phyloP scores from a whole-genome alignment of 2,797 vertebrate species.

The Dendrocincla fuliginosa region DNA sequence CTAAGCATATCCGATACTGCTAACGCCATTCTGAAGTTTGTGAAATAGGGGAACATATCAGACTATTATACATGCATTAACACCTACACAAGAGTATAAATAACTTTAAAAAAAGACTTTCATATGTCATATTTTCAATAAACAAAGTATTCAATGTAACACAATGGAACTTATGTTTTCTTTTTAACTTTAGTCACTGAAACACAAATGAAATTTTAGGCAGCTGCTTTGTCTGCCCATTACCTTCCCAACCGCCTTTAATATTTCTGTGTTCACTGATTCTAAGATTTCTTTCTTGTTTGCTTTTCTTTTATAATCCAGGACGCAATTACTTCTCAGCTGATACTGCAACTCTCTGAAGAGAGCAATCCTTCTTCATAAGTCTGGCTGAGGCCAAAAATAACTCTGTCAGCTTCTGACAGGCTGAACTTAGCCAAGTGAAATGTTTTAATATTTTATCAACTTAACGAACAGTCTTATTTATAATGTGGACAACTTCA shows the following conservation, averaged over 20 bases:
- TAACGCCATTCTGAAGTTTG: not conserved
- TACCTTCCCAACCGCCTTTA: not conserved
- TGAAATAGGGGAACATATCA: not conserved
- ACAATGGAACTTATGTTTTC: not conserved
- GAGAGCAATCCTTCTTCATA: constrained; percentile 41
- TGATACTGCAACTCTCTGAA: constrained; percentile 58
- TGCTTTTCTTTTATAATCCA: not conserved
- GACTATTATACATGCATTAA: not conserved
- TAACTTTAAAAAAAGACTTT: not conserved
- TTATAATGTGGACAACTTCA: constrained; percentile 63
- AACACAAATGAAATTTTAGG: constrained; percentile 3
- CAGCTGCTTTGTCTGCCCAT: not conserved
- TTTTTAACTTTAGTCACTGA: not conserved
- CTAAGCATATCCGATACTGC: not conserved
- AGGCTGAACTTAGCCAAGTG: constrained; percentile 60
- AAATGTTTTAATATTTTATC: constrained; percentile 66
- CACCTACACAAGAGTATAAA: not conserved
- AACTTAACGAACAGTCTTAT: constrained; percentile 68
- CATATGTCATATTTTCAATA: not conserved
- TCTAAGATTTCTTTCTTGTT: constrained; percentile 28
- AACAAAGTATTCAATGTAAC: not conserved
- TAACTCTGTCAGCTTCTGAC: constrained; percentile 59
- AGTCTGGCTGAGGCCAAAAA: constrained; percentile 47
- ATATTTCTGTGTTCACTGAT: not conserved
- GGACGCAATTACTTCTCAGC: constrained; percentile 23